Base-by-base conservation (phyloP, 2,113 vertebrate species). In the Heteronetta atricapilla region DNA sequence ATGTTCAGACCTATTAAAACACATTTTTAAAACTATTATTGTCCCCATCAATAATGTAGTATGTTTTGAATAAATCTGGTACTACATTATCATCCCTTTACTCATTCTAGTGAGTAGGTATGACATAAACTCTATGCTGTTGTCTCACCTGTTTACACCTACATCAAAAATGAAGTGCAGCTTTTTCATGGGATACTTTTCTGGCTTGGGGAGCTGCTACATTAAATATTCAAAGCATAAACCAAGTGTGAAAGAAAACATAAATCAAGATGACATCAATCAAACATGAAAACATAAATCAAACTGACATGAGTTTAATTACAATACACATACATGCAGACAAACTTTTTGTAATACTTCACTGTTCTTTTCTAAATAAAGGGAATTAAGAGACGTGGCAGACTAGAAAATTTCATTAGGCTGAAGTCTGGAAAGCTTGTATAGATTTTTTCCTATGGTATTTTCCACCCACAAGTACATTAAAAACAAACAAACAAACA, bases 231-330 rank as follows among this genome's bases (percentile, higher is more conserved):
- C 34, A 90, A 83, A 83, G 4, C 16, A 67, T 62, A 31, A 86
- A 13, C 18, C 60, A 73, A 74, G 6, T 50, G 66, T 56, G 73
- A 87, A 95, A 86, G 73, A 87, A 95, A 86, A 29, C 26, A 83
- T 81, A 81, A 81, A 83, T 70, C 80, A 94, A 67, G 8, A 8
- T 93, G 72, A 80, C 76, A 83, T 58, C 34, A 82, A 25, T 63
- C 68, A 74, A 78, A 88, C 44, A 58, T 19, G 31, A 74, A 88
- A 89, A 74, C 36, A 81, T 83, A 90, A 86, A 86, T 86, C 89
- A 92, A 88, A 77, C 26, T 69, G 68, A 74, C 31, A 28, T 83
- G 34, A 69, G 7, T 89, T 86, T 84, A 81, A 92, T 89, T 77
- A 73, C 11, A 67, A 26, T 81, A 75, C 10, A 48, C 55, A 42